Evolutionary conservation across 2,797 vertebrate species (phyloP), one percentile per base, ranked within the genome.

Genomic region (Sebastes aleutianus): DNA sequence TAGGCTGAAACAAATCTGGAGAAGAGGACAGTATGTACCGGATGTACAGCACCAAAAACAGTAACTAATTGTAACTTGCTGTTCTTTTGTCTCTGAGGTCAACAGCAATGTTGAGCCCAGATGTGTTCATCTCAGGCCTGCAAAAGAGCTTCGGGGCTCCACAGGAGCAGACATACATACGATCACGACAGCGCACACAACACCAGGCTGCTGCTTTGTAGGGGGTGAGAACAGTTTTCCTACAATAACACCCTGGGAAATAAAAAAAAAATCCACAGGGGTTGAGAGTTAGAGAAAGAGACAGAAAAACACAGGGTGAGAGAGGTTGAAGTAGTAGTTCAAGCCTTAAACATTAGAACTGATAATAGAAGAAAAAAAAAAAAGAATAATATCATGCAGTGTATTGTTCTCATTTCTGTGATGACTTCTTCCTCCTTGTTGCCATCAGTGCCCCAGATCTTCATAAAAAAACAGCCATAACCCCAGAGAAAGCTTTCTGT

Each of bases 401-500:
- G 64, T 64, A 34, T 39, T 83, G 77, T 65, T 79, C 53, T 80
- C 32, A 78, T 79, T 77, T 80, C 36, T 66, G 62, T 71, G 73
- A 76, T 62, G 72, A 72, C 59, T 74, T 87, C 73, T 79, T 70
- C 39, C 47, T 75, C 66, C 50, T 72, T 81, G 66, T 65, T 74
- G 76, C 67, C 22, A 43, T 74, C 70, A 22, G 70, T 85, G 84
- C 20, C 71, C 71, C 68, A 83, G 61, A 90, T 87, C 43, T 20
- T 78, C 8, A 81, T 16, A 62, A 58, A 31, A 34, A 68, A 71
- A 29, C 39, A 79, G 43, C 56, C 20, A 57, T 70, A 65, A 73
- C 77, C 78, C 63, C 69, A 78, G 76, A 82, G 82, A 54, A 78
- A 39, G 63, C 62, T 79, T 65, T 91, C 78, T 73, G 61, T 87